Conservation (phyloP, 2,797 vertebrate species). For the Phalanger gymnotis region DNA sequence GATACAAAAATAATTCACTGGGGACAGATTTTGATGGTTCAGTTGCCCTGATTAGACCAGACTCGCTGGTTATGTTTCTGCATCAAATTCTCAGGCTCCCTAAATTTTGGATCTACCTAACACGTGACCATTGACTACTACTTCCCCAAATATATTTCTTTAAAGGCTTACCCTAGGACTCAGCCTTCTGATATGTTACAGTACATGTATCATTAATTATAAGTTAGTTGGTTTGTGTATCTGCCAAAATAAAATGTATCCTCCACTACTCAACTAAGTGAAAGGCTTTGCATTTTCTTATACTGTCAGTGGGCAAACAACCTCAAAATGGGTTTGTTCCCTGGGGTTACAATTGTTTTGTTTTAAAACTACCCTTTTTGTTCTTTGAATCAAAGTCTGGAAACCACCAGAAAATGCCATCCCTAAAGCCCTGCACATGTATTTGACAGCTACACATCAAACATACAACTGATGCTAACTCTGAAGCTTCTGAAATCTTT, state of each 20-base stretch:
- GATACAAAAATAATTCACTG: accelerated
- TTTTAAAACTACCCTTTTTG: constrained; percentile 29
- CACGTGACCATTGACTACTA: background rate
- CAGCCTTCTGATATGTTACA: constrained; percentile 64
- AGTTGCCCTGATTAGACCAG: background rate
- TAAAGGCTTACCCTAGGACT: constrained; percentile 74
- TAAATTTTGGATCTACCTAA: background rate
- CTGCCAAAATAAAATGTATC: constrained; percentile 27
- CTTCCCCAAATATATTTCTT: background rate
- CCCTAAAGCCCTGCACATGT: constrained; percentile 33
- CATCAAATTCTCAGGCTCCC: background rate
- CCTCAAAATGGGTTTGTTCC: background rate
- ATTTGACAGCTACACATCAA: constrained; percentile 51
- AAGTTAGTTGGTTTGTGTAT: constrained; percentile 55
- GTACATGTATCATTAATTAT: constrained; percentile 35
- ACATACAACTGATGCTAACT: constrained; percentile 71
- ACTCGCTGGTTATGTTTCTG: background rate
- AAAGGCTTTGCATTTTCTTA: background rate
- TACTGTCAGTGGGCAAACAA: background rate
- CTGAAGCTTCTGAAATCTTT: constrained; percentile 69
- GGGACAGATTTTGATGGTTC: background rate
- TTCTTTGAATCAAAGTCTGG: constrained; percentile 31
- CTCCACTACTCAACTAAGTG: accelerated
- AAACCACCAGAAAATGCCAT: constrained; percentile 68
- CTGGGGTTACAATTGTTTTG: background rate